Base-by-base conservation (phyloP, 2,797 vertebrate species). In the Pseudopleuronectes americanus region DNA sequence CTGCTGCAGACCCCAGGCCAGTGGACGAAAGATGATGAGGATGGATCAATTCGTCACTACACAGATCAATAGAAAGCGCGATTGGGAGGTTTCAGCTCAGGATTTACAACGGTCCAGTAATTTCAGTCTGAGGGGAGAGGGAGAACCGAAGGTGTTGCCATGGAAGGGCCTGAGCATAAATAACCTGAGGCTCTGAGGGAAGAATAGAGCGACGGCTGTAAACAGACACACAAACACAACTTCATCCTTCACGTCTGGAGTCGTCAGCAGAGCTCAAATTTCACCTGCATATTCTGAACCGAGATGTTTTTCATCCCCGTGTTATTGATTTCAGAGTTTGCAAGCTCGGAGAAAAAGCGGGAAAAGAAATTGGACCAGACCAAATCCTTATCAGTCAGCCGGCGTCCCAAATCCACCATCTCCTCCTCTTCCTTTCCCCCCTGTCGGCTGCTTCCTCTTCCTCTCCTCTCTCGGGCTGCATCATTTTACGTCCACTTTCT, bases 221-320 rank as follows among this genome's bases (percentile, higher is more conserved):
- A 13, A 14, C 41, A 28, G 58, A 81, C 80, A 77, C 16, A 51
- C 62, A 85, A 83, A 67, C 64, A 48, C 17, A n/a, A n/a, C 1
- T 17, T 8, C 68, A 82, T 89, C 67, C 57, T 67, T 61, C 49
- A 53, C 54, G 3, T 60, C 31, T 9, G 52, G 58, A 68, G 52
- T 66, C 68, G 74, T 65, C 60, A 74, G n/a, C 60, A 71, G n/a
- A 67, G 68, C 28, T 77, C 36, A 12, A 24, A 65, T 70, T 77
- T 63, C 60, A 80, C 68, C 78, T 10, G n/a, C 41, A 43, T 43
- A 6, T 17, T 43, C 41, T 43, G 41, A 16, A 43, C 41, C 13
- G 38, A 41, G 12, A 41, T 41, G 41, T 43, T 6, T 43, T 43
- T 43, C 14, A 43, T 17, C 14, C 24, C 41, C 14, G 41, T 16